These are phyloP conservation scores for Cetonia aurata DNA, from an alignment of 2,888 invertebrate genomes.

Conservation along the genomic window DNA sequence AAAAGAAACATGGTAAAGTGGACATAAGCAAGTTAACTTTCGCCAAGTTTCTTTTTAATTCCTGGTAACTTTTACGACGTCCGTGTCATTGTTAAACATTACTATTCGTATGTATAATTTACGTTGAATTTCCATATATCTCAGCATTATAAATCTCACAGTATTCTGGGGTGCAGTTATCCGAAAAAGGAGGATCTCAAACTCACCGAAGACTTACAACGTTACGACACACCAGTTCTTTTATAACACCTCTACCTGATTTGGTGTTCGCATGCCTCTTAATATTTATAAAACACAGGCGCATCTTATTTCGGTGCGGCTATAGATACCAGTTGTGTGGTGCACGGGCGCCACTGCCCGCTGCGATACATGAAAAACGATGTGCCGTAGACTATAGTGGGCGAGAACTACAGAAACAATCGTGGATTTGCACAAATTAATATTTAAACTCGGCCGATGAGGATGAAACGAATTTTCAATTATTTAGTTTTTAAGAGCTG, in stretches of 20 bases:
- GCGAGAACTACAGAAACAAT: constrained; percentile 46
- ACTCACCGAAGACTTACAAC: constrained; percentile 30
- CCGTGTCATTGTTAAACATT: not conserved
- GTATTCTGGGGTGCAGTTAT: constrained; percentile 43
- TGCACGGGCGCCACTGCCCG: constrained; percentile 47
- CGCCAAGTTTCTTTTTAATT: constrained; percentile 3
- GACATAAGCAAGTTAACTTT: constrained; percentile 8
- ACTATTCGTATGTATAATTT: constrained; percentile 44
- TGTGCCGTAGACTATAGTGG: constrained; percentile 42
- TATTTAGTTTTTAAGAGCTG: constrained; percentile 10
- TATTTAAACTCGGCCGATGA: constrained; percentile 44
- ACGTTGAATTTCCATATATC: constrained; percentile 56
- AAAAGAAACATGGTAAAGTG: not conserved
- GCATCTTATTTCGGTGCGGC: constrained; percentile 25
- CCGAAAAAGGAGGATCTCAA: constrained; percentile 44
- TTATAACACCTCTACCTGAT: constrained; percentile 51
- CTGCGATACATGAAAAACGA: constrained; percentile 47
- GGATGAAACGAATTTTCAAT: constrained; percentile 26
- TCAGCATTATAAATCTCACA: constrained; percentile 49
- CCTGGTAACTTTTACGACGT: not conserved
- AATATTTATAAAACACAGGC: constrained; percentile 50
- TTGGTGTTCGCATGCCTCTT: constrained; percentile 48
- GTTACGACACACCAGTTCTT: constrained; percentile 38
- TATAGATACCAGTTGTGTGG: constrained; percentile 26
- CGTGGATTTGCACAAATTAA: constrained; percentile 52